Evolutionary conservation across 2,888 invertebrate species (phyloP).

Genomic region (Sinodicranocentrus sp.): DNA sequence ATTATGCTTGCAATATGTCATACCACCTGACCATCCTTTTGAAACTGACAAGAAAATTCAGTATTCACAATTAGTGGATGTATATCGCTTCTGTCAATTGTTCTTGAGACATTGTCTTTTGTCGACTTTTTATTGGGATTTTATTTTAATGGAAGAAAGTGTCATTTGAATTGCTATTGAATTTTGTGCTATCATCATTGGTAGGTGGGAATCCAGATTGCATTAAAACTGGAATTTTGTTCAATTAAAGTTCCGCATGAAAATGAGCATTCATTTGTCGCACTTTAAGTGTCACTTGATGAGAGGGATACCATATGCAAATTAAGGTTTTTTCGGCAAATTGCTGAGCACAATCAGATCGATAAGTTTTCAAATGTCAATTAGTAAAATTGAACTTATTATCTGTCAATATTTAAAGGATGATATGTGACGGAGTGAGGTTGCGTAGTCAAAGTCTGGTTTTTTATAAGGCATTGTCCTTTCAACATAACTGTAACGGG

Average conservation of each 20-base stretch:
- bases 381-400: neutral
- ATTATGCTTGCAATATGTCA: slow-evolving; percentile 68
- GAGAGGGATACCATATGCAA: too few relatives aligned
- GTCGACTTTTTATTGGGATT: too few relatives aligned
- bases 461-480: slow-evolving; percentile 7
- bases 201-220: too few relatives aligned
- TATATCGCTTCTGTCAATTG: neutral
- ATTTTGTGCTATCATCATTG: too few relatives aligned
- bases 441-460: neutral
- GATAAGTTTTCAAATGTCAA: neutral
- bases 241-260: too few relatives aligned
- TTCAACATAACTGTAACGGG: neutral
- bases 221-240: too few relatives aligned
- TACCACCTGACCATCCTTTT: slow-evolving; percentile 14
- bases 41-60: slow-evolving; percentile 44
- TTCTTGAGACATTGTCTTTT: neutral
- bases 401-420: neutral
- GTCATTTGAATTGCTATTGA: too few relatives aligned
- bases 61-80: slow-evolving; percentile 21
- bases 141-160: too few relatives aligned
- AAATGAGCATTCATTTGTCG: too few relatives aligned
- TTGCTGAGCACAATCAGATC: neutral
- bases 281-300: too few relatives aligned
- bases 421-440: neutral
- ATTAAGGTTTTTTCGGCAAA: neutral